Base-by-base conservation (phyloP, 2,888 invertebrate genomes). In the Mythimna lalbum region DNA sequence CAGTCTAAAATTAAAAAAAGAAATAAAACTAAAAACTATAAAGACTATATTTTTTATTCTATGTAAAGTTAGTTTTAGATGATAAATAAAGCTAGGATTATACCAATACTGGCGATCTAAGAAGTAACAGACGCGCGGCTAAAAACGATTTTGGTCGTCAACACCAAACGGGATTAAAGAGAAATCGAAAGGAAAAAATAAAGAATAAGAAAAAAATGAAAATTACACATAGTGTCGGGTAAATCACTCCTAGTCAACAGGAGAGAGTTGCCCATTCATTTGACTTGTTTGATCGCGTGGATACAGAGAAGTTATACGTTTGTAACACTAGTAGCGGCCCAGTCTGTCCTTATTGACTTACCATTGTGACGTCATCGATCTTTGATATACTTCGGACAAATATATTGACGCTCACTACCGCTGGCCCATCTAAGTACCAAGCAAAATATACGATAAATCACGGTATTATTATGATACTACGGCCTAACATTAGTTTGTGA, bases 351-450 rank as follows among this genome's bases (percentile, higher is more conserved):
- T 87, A 88, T 90, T 92, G 95, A 98, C 98, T 98, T 98, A 99
- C 99, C 99, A 99, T 99, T 92, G 98, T 99, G 96, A 99, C 99
- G 97, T 99, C 99, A 98, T 99, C 99, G 97, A 99, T 99, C 97
- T 99, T 99, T 97, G 99, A 98, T 97, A 99, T 98, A 98, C 99
- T 99, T 97, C 99, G 97, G 97, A 99, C 98, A 98, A 98, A 98
- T 97, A 99, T 98, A 98, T 99, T 99, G 97, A 99, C 99, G 97
- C 97, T 97, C 96, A 99, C 99, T 96, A 98, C 97, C 95, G 99
- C 98, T 94, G 99, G 98, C 95, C 99, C 99, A 98, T 98, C 98
- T 95, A 95, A 94, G 95, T 95, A 95, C 94, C 94, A 96, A 96
- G 95, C 95, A 96, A 95, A 96, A 95, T 95, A 93, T 92, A 89